phyloP scores from a whole-genome alignment of 2,888 invertebrate species.

The Nebria salina region DNA sequence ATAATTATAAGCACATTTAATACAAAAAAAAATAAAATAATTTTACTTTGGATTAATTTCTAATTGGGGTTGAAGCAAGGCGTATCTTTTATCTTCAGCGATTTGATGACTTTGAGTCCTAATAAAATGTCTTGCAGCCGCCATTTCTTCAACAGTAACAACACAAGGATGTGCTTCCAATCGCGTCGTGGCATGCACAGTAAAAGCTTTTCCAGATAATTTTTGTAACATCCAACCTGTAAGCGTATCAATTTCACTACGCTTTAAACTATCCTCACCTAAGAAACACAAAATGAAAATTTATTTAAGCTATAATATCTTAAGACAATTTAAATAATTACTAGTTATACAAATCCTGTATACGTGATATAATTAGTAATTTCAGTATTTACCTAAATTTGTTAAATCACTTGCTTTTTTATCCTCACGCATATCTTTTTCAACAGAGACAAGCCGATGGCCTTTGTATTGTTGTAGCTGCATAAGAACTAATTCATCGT shows the following conservation, averaged over 20 bases:
- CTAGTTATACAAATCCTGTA: no score
- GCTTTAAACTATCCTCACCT: slow-evolving; percentile 76
- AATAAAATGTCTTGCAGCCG: slow-evolving; percentile 93
- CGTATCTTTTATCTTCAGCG: slow-evolving; percentile 85
- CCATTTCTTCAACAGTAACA: slow-evolving; percentile 96
- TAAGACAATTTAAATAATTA: neutral
- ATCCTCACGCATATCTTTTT: slow-evolving; percentile 89
- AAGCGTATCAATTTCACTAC: slow-evolving; percentile 80
- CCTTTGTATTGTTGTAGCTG: slow-evolving; percentile 86
- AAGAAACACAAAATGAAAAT: slow-evolving; percentile 42
- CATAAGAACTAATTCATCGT: slow-evolving; percentile 94
- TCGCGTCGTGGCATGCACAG: slow-evolving; percentile 84
- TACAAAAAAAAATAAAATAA: neutral
- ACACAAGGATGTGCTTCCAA: slow-evolving; percentile 93
- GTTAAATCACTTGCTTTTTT: slow-evolving; percentile 66
- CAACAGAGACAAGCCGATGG: slow-evolving; percentile 83
- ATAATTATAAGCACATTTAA: slow-evolving; percentile 15
- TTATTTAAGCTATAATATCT: neutral
- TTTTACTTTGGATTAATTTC: slow-evolving; percentile 92
- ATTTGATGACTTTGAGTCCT: slow-evolving; percentile 85
- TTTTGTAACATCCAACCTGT: slow-evolving; percentile 81
- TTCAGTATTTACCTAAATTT: slow-evolving; percentile 67
- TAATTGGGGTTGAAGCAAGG: slow-evolving; percentile 87
- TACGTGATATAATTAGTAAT: no score
- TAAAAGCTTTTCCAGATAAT: slow-evolving; percentile 81